Evolutionary conservation across 1,140 invertebrate genomes (phyloP).

Genomic region (Venustaconcha ellipsiformis): DNA sequence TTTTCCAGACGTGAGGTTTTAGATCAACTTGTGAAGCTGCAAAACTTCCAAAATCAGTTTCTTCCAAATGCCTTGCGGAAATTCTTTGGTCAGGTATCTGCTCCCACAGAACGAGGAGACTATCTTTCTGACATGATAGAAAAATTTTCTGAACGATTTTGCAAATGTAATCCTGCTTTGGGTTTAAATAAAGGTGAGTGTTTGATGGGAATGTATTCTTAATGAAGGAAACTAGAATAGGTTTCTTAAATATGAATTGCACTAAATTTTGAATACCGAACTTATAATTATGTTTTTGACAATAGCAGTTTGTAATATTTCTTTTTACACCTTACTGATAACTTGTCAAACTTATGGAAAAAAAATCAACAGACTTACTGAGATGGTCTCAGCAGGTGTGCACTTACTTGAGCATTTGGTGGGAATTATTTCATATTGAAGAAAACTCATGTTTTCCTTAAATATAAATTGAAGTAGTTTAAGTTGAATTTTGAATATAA

Average conservation of each 20-base stretch:
- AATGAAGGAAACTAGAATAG: not conserved
- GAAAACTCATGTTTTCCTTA: not conserved
- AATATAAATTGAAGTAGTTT: not conserved
- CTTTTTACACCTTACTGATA: too few species aligned
- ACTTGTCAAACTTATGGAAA: too few species aligned
- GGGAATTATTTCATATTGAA: not conserved
- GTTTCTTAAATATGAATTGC: not conserved
- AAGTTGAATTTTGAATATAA: too few species aligned
- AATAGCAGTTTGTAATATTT: too few species aligned
- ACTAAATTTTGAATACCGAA: not conserved
- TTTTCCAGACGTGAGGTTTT: slow-evolving; percentile 70
- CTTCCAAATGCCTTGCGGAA: slow-evolving; percentile 72
- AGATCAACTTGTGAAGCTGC: slow-evolving; percentile 70
- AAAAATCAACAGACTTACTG: too few species aligned
- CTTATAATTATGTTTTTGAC: too few species aligned
- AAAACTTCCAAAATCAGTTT: slow-evolving; percentile 72
- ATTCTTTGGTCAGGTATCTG: slow-evolving; percentile 70
- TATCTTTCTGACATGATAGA: slow-evolving; percentile 71
- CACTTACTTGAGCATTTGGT: slow-evolving; percentile 35
- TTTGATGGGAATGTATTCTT: not conserved
- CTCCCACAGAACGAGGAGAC: slow-evolving; percentile 68
- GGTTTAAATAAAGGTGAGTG: slow-evolving; percentile 68
- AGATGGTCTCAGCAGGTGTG: too few species aligned
- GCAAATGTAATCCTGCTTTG: slow-evolving; percentile 71
- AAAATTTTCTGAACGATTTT: slow-evolving; percentile 72